Evolutionary conservation across 1,140 invertebrate genomes (phyloP), one percentile per base, ranked within the genome.

Genomic region (Leptopilina boulardi): DNA sequence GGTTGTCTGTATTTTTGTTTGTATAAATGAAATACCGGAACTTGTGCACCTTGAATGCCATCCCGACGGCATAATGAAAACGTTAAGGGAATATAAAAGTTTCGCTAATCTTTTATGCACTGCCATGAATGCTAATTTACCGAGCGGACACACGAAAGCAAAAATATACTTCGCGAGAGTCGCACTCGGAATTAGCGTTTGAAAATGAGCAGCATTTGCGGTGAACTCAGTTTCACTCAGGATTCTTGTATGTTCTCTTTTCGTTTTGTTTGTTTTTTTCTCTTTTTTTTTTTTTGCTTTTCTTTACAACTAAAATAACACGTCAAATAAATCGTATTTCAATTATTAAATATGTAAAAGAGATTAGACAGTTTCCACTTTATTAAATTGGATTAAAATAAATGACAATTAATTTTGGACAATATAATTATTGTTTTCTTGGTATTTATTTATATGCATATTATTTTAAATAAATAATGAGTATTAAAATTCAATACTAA

Each of bases 81-180:
- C 56, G 56, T 59, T 59, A 59, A 59, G 21, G 56, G 56, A 59
- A 30, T 66, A 66, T 66, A 30, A 66, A 66, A 66, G 59, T 66
- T 66, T 23, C 23, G 13, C 59, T 66, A 66, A 66, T 66, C 59
- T 66, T 66, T 66, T 30, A 66, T 66, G 59, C 59, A 66, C 59
- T 66, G 59, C 13, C 21, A 23, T 66, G 59, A 66, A 66, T 66
- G 59, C 59, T 66, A 66, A 66, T 59, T 59, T 59, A 59, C 56
- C 56, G 56, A 59, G 56, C 19, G 21, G 56, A 26, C 23, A 66
- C 21, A 30, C 59, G 59, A 66, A 66, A 30, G 59, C 13, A 66
- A 66, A 30, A 66, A 66, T 66, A 66, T 66, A 66, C 13, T 54
- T 54, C 21, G 19, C 34, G 34, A 38, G 34, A 54, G 13, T 13